Evolutionary conservation across 2,113 vertebrate species (phyloP), one percentile per base, ranked within the genome.

Genomic region (Callocephalon fimbriatum): DNA sequence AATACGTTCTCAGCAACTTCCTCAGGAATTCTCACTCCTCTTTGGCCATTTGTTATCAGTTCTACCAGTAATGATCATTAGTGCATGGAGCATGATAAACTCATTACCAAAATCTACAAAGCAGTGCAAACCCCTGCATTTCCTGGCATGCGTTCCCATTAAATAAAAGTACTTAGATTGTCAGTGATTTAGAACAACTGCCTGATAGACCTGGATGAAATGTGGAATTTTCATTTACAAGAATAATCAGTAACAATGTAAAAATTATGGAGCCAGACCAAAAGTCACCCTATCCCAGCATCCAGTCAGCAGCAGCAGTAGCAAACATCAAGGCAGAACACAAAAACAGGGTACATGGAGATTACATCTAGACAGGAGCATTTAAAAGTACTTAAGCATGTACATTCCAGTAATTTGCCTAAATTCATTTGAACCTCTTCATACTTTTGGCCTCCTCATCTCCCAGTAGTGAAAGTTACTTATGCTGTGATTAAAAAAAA

Each of bases 11-110:
- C 85, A 88, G 93, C 74, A 73, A 96, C 96, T 97, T 96, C 96
- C 96, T 97, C 92, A 96, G 96, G 95, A 97, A 96, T 96, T 97
- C 96, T 95, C 92, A 95, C 90, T 92, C 78, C 62, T 95, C 85
- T 92, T 77, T 93, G 92, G 95, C 93, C 88, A 94, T 97, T 96
- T 95, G 93, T 97, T 96, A 96, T 96, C 90, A 73, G 96, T 14
- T 83, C 71, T 65, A 77, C 71, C 95, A 95, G 81, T 83, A 92
- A 86, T 88, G 92, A 92, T 67, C 90, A 50, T 96, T 38, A 96
- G 78, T 1, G 29, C 88, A 18, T 0, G 1, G 59, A 67, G 85
- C 80, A 92, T 73, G 88, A 96, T 79, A 95, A 95, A 81, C 61
- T 97, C 94, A 95, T 96, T 95, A 96, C 71, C 50, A 18, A 87